A percentile compares a stretch with the other conserved stretches of the same genome.
These are phyloP conservation scores for Tribolium freemani DNA, from an alignment of 2,888 invertebrate species.

Conservation along the genomic window DNA sequence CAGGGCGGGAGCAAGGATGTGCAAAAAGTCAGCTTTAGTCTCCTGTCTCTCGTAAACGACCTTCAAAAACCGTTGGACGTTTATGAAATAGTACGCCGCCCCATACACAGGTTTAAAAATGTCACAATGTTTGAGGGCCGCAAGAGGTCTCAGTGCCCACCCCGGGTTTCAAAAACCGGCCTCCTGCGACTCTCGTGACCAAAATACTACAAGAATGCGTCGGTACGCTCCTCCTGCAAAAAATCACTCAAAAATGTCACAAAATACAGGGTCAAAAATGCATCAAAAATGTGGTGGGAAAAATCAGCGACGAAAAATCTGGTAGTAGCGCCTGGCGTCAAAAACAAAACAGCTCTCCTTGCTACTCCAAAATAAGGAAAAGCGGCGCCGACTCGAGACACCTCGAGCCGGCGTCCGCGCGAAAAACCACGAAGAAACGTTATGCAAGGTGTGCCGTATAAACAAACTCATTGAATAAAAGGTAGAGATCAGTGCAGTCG, in stretches of 20 bases:
- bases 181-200: conserved; percentile 67
- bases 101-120: conserved; percentile 89
- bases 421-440: conserved; percentile 44
- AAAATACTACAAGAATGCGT: conserved; percentile 62
- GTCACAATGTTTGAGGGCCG: conserved; percentile 78
- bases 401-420: neutral
- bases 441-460: conserved; percentile 75
- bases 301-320: conserved; percentile 54
- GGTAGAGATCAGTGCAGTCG: conserved; percentile 68
- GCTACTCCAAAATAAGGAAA: conserved; percentile 63
- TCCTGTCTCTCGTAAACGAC: conserved; percentile 74
- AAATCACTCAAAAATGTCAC: conserved; percentile 67
- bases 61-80: conserved; percentile 78
- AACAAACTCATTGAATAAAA: conserved; percentile 72
- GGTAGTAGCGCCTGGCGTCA: conserved; percentile 64
- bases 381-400: conserved; percentile 12
- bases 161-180: conserved; percentile 68
- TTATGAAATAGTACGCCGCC: conserved; percentile 79
- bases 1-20: conserved; percentile 78
- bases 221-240: conserved; percentile 65
- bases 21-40: conserved; percentile 69
- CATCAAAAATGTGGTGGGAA: conserved; percentile 52
- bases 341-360: conserved; percentile 66
- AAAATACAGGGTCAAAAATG: conserved; percentile 60
- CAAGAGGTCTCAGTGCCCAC: conserved; percentile 66